Evolutionary conservation across 2,888 invertebrate species (phyloP), one percentile per base, ranked within the genome.

Genomic region (Epinotia ramella): DNA sequence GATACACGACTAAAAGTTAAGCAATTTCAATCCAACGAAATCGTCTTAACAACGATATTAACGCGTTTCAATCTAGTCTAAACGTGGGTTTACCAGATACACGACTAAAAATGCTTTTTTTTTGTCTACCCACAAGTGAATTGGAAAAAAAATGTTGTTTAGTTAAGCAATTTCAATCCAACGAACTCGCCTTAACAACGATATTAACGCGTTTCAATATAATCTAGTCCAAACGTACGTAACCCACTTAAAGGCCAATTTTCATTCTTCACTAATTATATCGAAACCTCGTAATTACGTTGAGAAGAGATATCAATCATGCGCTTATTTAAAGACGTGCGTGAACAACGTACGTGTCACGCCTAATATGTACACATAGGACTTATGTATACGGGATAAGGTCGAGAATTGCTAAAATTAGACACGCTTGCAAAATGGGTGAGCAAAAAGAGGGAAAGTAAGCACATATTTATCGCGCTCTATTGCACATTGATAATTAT

Each of bases 371-470:
- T 46, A 53, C n/a, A 60, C 57, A 44, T 9, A 69, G 46, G 7
- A 46, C 46, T 12, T 44, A 59, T 16, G 44, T 59, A 57, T 20
- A 60, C 11, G n/a, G 46, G 24, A 44, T 44, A 69, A 69, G 69
- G 24, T n/a, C 59, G 59, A 60, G 46, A 46, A 60, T 46, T 44
- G 59, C 46, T 11, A 60, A 69, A 60, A 44, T 60, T 60, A 60
- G 24, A 18, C 40, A 40, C 60, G 57, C 20, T 63, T 70, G 63
- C 33, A 33, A 62, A 71, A 53, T 71, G 33, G 11, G 44, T 20
- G 53, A 11, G 40, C 56, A 63, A 77, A 77, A 77, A 75, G 72
- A 75, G 72, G 71, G 77, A 75, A 77, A 77, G 74, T 75, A 60
- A 75, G 73, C 69, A 77, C 69, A 72, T 66, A 77, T 57, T 75